phyloP scores from a whole-genome alignment of 2,797 vertebrate species.

The Loriculus beryllinus region DNA sequence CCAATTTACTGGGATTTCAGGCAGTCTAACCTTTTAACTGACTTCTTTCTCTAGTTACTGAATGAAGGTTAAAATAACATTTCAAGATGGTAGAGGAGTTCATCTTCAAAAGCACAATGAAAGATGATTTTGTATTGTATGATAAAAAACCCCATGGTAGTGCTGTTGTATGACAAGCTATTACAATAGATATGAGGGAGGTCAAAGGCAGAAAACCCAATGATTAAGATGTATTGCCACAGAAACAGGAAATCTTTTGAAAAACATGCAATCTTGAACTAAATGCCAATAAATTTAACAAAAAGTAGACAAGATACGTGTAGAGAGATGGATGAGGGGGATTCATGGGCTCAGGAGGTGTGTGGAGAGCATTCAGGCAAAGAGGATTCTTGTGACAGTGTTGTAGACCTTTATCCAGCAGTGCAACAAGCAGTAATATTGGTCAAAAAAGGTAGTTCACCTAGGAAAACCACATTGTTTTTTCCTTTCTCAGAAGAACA shows the following conservation, averaged over 20 bases:
- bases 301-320: background rate
- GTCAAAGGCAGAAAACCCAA: background rate
- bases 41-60: background rate
- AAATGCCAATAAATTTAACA: conserved; percentile 24
- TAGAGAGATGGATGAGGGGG: background rate
- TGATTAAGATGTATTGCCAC: conserved; percentile 12
- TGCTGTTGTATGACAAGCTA: background rate
- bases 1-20: background rate
- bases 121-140: background rate
- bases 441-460: background rate
- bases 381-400: no score
- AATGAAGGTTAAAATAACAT: background rate
- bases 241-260: conserved; percentile 14
- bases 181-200: background rate
- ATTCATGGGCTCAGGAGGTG: background rate
- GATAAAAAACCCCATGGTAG: background rate
- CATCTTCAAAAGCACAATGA: background rate
- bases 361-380: background rate
- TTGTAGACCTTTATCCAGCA: background rate
- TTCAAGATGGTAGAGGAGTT: background rate
- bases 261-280: background rate
- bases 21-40: background rate
- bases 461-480: background rate
- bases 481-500: background rate
- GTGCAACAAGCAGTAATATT: background rate